Evolutionary conservation across 92 coral and sea anemone genomes (phyloP), one percentile per base, ranked within the genome.

Genomic region (Chrysogorgia sp.): DNA sequence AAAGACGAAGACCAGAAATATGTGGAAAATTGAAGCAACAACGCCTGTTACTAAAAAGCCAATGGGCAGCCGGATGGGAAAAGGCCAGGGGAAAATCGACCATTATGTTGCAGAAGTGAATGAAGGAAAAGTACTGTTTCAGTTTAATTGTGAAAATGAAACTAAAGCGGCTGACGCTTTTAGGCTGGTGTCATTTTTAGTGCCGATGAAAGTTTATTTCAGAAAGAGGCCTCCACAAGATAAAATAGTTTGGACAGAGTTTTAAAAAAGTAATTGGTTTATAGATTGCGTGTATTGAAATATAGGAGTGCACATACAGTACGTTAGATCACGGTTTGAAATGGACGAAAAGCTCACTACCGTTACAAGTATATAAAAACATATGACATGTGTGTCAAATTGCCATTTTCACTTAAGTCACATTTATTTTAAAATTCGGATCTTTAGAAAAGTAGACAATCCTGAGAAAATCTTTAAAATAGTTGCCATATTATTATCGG

Each of bases 31-130:
- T 70, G 92, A 88, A 70, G 98, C 98, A 19, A 92, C 84, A 26
- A 77, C 92, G 17, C 97, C 98, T 19, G 80, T 89, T 3, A 91
- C 96, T 25, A 91, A 92, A 64, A 94, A 94, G 67, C 89, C 98
- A 23, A 86, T 91, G n/a, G 98, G 98, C 31, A 91, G 86, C 55
- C 90, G 94, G 10, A 94, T 94, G 98, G 98, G 98, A 7, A 94
- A 94, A 84, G 98, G 98, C 31, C 90, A 94, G 81, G 98, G 98
- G 43, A 94, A 94, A 71, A 76, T 94, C 21, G 96, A 91, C 58
- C 98, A 94, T 80, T 79, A 83, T 50, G 96, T 91, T 35, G 98
- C 98, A 1, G 90, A 89, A 74, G 92, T 94, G 21, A 94, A 89
- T 64, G 90, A 92, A 23, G 98, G 98, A 19, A 92, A 94, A 64